These are phyloP conservation scores for Drosophila parabipectinata DNA, from an alignment of 1,140 invertebrate species.

Conservation along the genomic window DNA sequence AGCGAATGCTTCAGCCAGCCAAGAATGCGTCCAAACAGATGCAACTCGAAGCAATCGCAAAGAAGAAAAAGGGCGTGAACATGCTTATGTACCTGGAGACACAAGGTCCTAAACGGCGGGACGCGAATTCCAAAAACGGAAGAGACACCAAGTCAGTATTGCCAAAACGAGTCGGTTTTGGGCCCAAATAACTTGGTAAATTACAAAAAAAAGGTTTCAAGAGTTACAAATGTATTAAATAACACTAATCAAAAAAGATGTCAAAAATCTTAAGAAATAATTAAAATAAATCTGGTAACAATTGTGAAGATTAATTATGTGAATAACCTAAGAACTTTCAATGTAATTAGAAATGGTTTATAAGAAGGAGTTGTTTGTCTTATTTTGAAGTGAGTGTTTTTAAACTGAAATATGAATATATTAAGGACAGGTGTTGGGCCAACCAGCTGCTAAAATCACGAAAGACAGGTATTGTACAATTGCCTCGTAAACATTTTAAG, in stretches of 20 bases:
- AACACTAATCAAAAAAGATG: no score
- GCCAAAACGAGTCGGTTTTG: neutral
- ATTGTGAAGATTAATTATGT: no score
- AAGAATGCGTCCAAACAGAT: slow-evolving; percentile 5
- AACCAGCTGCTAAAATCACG: neutral
- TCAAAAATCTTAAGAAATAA: no score
- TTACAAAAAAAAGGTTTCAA: no score
- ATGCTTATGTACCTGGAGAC: slow-evolving; percentile 50
- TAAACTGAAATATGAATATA: neutral
- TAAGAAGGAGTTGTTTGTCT: neutral
- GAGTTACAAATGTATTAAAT: no score
- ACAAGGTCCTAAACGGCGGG: slow-evolving; percentile 4
- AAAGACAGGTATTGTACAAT: slow-evolving; percentile 1
- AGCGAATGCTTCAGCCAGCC: slow-evolving; percentile 20
- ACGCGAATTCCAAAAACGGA: slow-evolving; percentile 26
- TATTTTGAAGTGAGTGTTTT: neutral
- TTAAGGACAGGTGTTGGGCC: neutral
- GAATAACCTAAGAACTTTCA: no score
- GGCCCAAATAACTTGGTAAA: no score
- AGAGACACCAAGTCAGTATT: slow-evolving; percentile 9
- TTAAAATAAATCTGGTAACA: no score
- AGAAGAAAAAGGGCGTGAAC: slow-evolving; percentile 20
- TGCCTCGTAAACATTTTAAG: slow-evolving; percentile 1
- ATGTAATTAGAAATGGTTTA: neutral
- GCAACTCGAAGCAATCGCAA: neutral